phyloP scores from a whole-genome alignment of 2,797 vertebrate genomes.

The Acanthiza pusilla region DNA sequence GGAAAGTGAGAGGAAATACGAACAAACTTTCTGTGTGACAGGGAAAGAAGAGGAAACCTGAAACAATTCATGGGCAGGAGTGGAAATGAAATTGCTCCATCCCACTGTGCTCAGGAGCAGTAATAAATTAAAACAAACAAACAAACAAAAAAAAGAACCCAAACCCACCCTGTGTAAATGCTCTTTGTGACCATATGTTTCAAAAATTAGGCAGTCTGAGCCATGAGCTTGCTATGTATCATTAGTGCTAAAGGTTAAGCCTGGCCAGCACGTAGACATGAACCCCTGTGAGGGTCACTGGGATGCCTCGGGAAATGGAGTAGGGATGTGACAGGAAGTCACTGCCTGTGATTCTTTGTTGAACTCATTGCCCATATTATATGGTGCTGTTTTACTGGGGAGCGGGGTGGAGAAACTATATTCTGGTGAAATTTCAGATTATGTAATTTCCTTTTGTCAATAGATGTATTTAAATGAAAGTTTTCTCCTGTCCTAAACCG shows the following conservation, averaged over 20 bases:
- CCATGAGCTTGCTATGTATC: background rate
- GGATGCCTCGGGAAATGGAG: background rate
- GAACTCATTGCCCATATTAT: background rate
- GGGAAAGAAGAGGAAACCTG: constrained; percentile 21
- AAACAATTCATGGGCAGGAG: constrained; percentile 30
- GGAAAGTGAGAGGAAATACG: constrained; percentile 61
- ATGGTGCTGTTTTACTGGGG: background rate
- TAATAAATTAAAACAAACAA: background rate
- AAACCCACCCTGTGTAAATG: background rate
- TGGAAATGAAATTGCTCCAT: constrained; percentile 12
- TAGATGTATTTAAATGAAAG: background rate
- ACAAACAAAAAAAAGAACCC: background rate
- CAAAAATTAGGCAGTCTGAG: background rate
- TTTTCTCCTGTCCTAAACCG: background rate
- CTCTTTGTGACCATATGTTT: background rate
- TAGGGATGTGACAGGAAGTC: background rate
- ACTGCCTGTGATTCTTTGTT: background rate
- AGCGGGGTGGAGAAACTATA: background rate
- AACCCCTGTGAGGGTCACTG: background rate
- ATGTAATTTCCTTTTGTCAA: background rate
- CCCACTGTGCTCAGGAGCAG: background rate
- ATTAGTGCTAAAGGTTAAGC: background rate
- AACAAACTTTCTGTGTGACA: constrained; percentile 32
- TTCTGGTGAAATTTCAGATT: background rate
- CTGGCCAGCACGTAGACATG: background rate